phyloP scores from a whole-genome alignment of 1,140 invertebrate genomes.

The Drosophila suzukii region DNA sequence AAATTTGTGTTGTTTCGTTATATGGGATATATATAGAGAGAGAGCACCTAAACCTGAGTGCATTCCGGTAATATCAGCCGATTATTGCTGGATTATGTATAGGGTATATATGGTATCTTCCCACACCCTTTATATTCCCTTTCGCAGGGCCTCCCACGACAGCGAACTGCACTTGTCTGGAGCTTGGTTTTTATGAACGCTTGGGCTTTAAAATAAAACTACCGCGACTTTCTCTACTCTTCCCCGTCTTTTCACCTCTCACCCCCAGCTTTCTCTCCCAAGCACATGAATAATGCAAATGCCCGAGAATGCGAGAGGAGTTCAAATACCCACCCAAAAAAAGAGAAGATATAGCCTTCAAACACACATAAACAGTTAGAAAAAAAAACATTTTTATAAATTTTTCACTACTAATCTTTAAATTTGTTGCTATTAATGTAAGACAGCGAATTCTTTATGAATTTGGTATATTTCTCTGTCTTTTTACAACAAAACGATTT shows the following conservation, averaged over 20 bases:
- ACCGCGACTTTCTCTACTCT: slow-evolving; percentile 36
- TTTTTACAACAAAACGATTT: too few relatives aligned
- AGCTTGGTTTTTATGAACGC: slow-evolving; percentile 65
- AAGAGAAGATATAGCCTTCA: not conserved
- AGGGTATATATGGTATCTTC: slow-evolving; percentile 32
- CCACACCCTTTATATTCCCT: not conserved
- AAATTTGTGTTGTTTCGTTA: too few relatives aligned
- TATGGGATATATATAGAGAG: too few relatives aligned
- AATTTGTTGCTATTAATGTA: too few relatives aligned
- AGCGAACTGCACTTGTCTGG: slow-evolving; percentile 66
- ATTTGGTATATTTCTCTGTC: too few relatives aligned
- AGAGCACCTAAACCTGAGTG: not conserved
- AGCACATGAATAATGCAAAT: slow-evolving; percentile 78
- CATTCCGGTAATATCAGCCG: not conserved
- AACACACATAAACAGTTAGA: slow-evolving; percentile 15
- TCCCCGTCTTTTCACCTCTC: not conserved
- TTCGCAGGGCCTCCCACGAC: slow-evolving; percentile 14
- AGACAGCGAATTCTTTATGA: too few relatives aligned
- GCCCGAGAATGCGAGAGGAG: slow-evolving; percentile 41
- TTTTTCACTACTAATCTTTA: not conserved
- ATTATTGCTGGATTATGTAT: slow-evolving; percentile 22
- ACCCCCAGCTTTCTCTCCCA: slow-evolving; percentile 1
- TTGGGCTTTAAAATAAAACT: slow-evolving; percentile 77
- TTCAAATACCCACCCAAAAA: slow-evolving; percentile 17
- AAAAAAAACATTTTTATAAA: not conserved